phyloP scores from a whole-genome alignment of 2,797 vertebrate species.

The Esox lucius region DNA sequence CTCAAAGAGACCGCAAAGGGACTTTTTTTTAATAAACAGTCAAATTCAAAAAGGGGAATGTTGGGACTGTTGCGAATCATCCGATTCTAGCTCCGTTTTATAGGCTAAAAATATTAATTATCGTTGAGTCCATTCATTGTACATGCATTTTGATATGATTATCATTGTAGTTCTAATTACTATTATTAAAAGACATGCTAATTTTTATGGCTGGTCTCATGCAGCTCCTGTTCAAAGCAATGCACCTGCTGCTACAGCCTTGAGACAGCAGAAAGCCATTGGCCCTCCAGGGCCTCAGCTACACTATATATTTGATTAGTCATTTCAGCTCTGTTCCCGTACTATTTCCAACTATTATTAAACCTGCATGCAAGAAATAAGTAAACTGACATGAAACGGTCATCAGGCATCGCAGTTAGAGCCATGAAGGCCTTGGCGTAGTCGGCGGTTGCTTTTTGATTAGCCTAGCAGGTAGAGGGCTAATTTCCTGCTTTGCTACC shows the following conservation, averaged over 20 bases:
- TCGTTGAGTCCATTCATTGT: no score
- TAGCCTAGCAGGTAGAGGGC: conserved; percentile 5
- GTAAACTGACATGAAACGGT: neutral
- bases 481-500: conserved; percentile 9
- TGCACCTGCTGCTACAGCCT: neutral
- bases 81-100: no score
- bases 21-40: no score
- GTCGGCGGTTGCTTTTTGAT: conserved; percentile 3
- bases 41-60: no score
- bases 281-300: neutral
- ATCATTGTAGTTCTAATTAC: no score
- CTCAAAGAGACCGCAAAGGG: no score
- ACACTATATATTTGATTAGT: neutral
- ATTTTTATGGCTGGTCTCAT: neutral
- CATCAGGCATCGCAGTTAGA: neutral
- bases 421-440: neutral
- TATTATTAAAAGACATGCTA: neutral
- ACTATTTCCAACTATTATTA: neutral
- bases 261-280: neutral
- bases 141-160: neutral
- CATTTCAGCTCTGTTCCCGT: neutral
- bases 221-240: neutral
- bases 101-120: no score
- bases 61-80: no score
- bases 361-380: neutral